Conservation (phyloP, 1,140 invertebrate species). For the Holcopasites calliopsidis region DNA sequence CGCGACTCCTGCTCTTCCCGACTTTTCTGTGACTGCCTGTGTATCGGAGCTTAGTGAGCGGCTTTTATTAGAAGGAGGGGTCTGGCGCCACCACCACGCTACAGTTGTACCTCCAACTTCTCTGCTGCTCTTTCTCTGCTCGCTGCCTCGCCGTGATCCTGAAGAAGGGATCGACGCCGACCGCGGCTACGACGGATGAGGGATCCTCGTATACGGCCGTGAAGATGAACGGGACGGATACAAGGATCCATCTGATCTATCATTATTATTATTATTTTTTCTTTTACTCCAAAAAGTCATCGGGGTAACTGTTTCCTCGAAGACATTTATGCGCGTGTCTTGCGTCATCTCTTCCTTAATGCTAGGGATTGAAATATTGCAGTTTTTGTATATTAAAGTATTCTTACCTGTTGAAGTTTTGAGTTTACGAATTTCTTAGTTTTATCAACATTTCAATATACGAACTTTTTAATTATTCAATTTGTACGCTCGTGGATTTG, state of each 20-base stretch:
- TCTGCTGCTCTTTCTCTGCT: slow-evolving; percentile 31
- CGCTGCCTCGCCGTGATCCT: slow-evolving; percentile 1
- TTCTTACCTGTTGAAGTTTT: background rate
- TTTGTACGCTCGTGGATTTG: too few relatives aligned
- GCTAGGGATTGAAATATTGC: background rate
- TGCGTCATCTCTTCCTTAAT: too few relatives aligned
- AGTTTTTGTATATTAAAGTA: background rate
- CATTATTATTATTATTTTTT: too few relatives aligned
- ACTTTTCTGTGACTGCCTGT: slow-evolving; percentile 79
- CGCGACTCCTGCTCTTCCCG: slow-evolving; percentile 74
- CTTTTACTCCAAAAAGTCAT: too few relatives aligned
- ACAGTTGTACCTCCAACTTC: slow-evolving; percentile 69
- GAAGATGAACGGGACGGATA: slow-evolving; percentile 8
- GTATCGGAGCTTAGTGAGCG: slow-evolving; percentile 77
- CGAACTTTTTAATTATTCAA: too few relatives aligned
- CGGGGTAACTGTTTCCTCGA: too few relatives aligned
- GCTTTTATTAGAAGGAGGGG: slow-evolving; percentile 80
- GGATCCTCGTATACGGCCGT: slow-evolving; percentile 4
- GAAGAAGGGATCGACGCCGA: slow-evolving; percentile 28
- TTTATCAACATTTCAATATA: too few relatives aligned
- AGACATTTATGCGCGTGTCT: too few relatives aligned
- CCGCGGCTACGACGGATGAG: background rate
- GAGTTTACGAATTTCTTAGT: background rate
- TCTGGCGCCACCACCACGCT: slow-evolving; percentile 76
- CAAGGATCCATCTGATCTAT: background rate